phyloP scores from a whole-genome alignment of 2,113 vertebrate genomes.

The Microcebus lehilahytsara region DNA sequence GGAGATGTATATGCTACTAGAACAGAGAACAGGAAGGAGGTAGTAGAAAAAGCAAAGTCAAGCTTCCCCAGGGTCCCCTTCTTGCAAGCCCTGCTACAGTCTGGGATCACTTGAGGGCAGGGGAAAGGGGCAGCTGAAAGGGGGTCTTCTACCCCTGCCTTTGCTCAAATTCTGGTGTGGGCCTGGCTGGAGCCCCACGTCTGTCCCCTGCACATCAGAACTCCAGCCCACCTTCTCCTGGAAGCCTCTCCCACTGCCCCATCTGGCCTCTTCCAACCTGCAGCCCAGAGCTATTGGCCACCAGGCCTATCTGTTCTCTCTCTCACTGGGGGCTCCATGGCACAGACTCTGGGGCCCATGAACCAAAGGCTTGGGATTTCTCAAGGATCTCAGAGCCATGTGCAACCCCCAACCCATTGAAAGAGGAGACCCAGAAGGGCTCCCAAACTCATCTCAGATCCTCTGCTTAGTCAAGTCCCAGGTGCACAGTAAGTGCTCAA shows the following conservation, averaged over 20 bases:
- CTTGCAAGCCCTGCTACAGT: neutral
- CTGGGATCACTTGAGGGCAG: neutral
- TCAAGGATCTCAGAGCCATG: neutral
- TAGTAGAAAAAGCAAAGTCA: neutral
- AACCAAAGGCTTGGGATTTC: neutral
- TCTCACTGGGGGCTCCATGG: neutral
- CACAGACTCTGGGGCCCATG: neutral
- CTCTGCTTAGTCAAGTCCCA: neutral
- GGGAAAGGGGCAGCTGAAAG: neutral
- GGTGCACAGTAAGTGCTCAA: neutral
- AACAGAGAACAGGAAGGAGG: neutral
- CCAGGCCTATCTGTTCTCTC: neutral
- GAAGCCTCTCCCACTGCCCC: neutral
- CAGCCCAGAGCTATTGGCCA: neutral
- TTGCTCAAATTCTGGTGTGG: neutral
- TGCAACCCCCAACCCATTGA: neutral
- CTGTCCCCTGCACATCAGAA: neutral
- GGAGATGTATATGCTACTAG: neutral
- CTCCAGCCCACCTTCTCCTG: neutral
- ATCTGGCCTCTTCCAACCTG: neutral
- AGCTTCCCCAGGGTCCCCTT: too few relatives aligned
- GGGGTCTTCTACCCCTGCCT: neutral
- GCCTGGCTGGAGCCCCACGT: neutral
- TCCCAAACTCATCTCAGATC: neutral
- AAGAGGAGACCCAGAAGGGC: neutral